Base-by-base conservation (phyloP, 2,888 invertebrate genomes). In the Toxonevra muliebris region DNA sequence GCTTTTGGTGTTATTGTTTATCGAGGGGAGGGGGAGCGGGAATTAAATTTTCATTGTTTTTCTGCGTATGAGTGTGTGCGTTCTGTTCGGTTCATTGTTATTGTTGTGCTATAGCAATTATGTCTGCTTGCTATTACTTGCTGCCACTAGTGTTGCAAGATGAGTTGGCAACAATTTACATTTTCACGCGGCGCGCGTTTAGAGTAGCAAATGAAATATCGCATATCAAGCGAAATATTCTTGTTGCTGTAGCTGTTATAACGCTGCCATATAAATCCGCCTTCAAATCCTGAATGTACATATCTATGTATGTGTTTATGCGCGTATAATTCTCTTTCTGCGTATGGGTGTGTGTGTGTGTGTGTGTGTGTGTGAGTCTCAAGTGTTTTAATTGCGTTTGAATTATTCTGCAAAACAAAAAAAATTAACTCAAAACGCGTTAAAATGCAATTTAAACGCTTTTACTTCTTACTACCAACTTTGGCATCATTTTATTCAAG, bases 151-250 rank as follows among this genome's bases (percentile, higher is more conserved):
- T 30, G 30, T 30, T 30, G 30, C 3, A 30, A 30, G 30, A 30
- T 30, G 30, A 30, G 30, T 30, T 30, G 30, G 30, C 30, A 30
- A 30, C 30, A 30, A 30, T 30, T 30, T 41, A 40, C 19, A 43
- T 50, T 15, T 50, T 3, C 19, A 13, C 30, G 20, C 8, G 20
- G 30, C 12, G 5, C 9, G 0, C 11, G 20, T 60, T 54, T 60
- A 4, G 19, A 50, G 48, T 30, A 30, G 64, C 67, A 67, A 67
- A 75, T 74, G 78, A 78, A 76, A 77, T 63, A 41, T 41, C 40
- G 10, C 41, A 15, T 13, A 30, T 61, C 63, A 60, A 61, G 62
- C 67, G 61, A 54, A 66, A 66, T 59, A 61, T 68, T 60, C 61
- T 62, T 55, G 69, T 64, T 62, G 19, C 15, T 63, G 20, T 43